Base-by-base conservation (phyloP, 2,888 invertebrate genomes). In the Cheilosia impressa region DNA sequence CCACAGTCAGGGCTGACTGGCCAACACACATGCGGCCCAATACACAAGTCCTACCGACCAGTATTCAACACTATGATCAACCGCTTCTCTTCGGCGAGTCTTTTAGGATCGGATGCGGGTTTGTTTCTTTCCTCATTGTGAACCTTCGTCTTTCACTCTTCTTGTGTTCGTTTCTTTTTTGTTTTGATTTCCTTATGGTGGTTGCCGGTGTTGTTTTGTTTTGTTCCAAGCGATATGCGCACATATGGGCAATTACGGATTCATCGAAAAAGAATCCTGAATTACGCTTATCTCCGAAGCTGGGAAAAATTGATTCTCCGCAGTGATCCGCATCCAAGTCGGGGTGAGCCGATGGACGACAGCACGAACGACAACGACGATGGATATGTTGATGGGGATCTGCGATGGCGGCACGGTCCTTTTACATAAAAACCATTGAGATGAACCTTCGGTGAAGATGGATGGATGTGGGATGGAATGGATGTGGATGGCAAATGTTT, bases 161-260 rank as follows among this genome's bases (percentile, higher is more conserved):
- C 27, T 45, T 43, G 17, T 5, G 5, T 50, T n/a, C 1, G 17
- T 69, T 34, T 55, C 5, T 43, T 41, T 34, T 19, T 66, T 9
- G 10, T 34, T 69, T 71, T 45, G 27, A 24, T 43, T 68, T 41
- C 24, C 41, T 60, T 68, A n/a, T 52, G 43, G 41, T 22, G 73
- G 38, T 34, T 68, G 79, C 52, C 63, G 73, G 75, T 69, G 79
- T 50, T 84, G 66, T 84, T 84, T 79, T 79, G 69, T 80, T 84
- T 62, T 75, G 80, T 84, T 80, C 55, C 52, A 71, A 76, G 38
- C 84, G 84, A 84, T 80, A 58, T 76, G 84, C 80, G 75, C 84
- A 80, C 80, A 84, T 84, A 84, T 80, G 85, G 85, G 81, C 85
- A 85, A 85, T 85, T 85, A 85, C 85, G 85, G 81, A 85, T 85